Conservation (phyloP, 2,797 vertebrate genomes). For the Melanotaenia pygmaea region DNA sequence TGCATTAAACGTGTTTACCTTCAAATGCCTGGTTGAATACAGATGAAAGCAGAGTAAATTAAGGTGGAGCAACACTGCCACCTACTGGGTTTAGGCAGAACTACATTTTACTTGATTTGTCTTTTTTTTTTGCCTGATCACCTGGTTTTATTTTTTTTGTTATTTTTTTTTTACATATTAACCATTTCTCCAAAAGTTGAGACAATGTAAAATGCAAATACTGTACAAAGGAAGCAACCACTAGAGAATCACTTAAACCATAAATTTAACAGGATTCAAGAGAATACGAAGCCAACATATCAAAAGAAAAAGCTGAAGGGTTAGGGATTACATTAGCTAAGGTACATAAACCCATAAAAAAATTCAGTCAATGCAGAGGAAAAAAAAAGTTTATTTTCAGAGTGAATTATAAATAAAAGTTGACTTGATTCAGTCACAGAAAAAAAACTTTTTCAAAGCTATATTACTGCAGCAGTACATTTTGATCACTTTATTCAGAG, state of each 20-base stretch:
- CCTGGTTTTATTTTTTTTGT: no score
- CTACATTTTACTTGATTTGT: background rate
- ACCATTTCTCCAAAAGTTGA: background rate
- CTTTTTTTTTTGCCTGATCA: background rate
- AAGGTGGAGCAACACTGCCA: slow-evolving; percentile 2
- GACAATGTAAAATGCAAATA: background rate
- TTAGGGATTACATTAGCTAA: background rate
- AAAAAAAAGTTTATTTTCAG: no score
- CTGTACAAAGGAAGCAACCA: background rate
- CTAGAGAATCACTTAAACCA: background rate
- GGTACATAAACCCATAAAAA: no score
- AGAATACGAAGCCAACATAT: background rate
- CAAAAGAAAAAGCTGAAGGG: background rate
- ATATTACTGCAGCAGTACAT: background rate
- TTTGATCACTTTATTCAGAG: background rate
- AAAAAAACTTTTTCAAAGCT: background rate
- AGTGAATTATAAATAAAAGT: no score
- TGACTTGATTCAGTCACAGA: background rate
- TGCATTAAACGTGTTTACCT: slow-evolving; percentile 66
- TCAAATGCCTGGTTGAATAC: slow-evolving; percentile 10
- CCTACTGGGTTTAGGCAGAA: background rate
- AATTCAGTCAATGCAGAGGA: no score
- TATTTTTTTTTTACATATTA: background rate
- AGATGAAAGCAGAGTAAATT: background rate
- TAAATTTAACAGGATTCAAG: background rate